Conservation (phyloP, 2,888 invertebrate genomes). For the Pterostichus madidus region DNA sequence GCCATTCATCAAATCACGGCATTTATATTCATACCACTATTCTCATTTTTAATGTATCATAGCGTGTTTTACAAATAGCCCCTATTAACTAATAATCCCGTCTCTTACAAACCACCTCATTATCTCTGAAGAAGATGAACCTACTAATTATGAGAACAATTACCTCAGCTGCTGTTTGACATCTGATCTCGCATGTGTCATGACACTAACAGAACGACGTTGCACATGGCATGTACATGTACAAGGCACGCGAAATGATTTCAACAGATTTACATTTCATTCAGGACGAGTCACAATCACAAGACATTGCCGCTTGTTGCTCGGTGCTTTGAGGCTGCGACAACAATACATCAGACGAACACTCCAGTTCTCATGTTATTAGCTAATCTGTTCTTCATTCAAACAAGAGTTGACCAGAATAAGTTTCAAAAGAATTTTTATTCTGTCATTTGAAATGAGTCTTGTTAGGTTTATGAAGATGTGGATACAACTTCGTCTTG, state of each 20-base stretch:
- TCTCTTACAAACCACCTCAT: not conserved
- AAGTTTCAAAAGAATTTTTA: no score
- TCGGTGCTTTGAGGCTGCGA: not conserved
- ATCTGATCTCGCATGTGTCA: constrained; percentile 24
- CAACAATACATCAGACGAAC: constrained; percentile 27
- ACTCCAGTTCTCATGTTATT: constrained; percentile 51
- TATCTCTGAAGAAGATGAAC: not conserved
- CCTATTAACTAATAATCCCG: not conserved
- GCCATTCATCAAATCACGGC: no score
- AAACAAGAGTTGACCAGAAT: not conserved
- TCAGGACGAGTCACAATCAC: not conserved
- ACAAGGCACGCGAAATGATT: constrained; percentile 24
- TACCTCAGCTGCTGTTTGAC: constrained; percentile 18
- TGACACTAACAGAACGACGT: not conserved
- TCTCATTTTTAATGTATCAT: no score
- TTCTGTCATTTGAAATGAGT: no score
- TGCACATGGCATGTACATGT: constrained; percentile 1
- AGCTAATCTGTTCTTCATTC: constrained; percentile 25
- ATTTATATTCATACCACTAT: no score
- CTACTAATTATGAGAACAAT: constrained; percentile 35
- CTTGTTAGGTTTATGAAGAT: no score
- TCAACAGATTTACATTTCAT: constrained; percentile 48
- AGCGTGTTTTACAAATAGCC: no score
- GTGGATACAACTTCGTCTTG: no score
- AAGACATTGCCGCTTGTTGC: constrained; percentile 7